phyloP scores from a whole-genome alignment of 2,888 invertebrate genomes.

The Lasioglossum lativentre region DNA sequence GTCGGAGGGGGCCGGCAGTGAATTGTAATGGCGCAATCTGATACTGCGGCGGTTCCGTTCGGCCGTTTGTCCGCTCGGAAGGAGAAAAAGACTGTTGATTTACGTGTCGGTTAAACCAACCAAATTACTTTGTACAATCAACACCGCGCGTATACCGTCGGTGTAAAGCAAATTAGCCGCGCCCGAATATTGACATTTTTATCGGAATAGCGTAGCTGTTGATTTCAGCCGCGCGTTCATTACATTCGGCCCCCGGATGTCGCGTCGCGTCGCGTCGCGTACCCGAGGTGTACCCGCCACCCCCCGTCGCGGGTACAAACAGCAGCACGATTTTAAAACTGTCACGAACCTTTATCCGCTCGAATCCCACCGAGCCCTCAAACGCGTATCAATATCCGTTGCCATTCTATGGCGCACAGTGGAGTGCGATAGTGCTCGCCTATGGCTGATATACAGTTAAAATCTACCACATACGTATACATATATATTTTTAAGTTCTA shows the following conservation, averaged over 20 bases:
- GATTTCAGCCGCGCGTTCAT: slow-evolving; percentile 65
- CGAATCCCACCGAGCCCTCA: slow-evolving; percentile 21
- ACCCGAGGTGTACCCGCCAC: not conserved
- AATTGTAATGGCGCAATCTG: slow-evolving; percentile 71
- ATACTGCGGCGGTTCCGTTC: slow-evolving; percentile 54
- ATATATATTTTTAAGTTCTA: too few species aligned
- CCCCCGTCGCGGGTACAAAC: slow-evolving; percentile 5
- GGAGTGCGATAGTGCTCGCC: not conserved
- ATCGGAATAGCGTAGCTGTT: slow-evolving; percentile 66
- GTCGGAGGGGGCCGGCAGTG: slow-evolving; percentile 54
- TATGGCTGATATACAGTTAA: too few species aligned
- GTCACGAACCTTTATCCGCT: slow-evolving; percentile 31
- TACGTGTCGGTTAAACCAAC: slow-evolving; percentile 73
- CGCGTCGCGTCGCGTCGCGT: not conserved
- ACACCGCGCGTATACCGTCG: slow-evolving; percentile 54
- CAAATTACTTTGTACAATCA: slow-evolving; percentile 75
- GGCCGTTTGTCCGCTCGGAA: slow-evolving; percentile 65
- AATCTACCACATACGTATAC: too few species aligned
- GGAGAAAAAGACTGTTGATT: slow-evolving; percentile 70
- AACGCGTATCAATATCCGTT: slow-evolving; percentile 31
- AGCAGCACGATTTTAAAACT: slow-evolving; percentile 53
- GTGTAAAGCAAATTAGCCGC: slow-evolving; percentile 70
- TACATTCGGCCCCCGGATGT: slow-evolving; percentile 33
- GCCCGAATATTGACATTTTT: slow-evolving; percentile 73
- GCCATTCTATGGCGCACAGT: not conserved